These are phyloP conservation scores for Corydoras maculifer DNA, from an alignment of 2,113 vertebrate species.

Conservation along the genomic window DNA sequence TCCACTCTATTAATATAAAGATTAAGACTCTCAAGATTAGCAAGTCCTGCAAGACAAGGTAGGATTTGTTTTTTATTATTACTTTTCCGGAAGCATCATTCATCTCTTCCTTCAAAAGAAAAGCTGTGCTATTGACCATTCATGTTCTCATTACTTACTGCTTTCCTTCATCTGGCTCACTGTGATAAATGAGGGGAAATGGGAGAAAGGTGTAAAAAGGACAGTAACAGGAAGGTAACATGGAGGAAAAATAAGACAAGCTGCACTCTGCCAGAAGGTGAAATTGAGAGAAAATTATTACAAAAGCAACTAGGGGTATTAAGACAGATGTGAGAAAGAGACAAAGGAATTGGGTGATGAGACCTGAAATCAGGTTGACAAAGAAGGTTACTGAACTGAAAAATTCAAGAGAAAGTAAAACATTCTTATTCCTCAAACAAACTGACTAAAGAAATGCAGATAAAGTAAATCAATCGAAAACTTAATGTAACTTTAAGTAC, in stretches of 20 bases:
- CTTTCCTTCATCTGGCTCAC: neutral
- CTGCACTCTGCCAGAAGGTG: conserved; percentile 9
- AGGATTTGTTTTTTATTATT: neutral
- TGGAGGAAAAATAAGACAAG: conserved; percentile 7
- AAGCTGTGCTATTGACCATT: neutral
- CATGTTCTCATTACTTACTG: neutral
- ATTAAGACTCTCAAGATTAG: too few species aligned
- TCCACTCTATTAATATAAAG: too few species aligned
- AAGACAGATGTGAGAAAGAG: conserved; percentile 9
- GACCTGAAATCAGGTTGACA: conserved; percentile 27
- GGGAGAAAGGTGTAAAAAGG: conserved; percentile 33
- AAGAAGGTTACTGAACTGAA: conserved; percentile 12
- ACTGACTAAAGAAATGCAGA: neutral
- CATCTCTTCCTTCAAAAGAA: neutral
- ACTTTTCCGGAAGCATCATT: neutral
- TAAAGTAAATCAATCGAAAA: too few species aligned
- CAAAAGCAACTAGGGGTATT: neutral
- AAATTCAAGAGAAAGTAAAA: conserved; percentile 26
- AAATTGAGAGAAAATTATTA: conserved; percentile 2
- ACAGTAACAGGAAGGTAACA: conserved; percentile 24
- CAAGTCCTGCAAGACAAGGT: too few species aligned
- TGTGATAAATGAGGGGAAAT: conserved; percentile 40
- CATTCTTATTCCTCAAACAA: neutral
- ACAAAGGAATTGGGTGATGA: neutral
- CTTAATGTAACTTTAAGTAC: too few species aligned